phyloP scores from a whole-genome alignment of 2,888 invertebrate genomes.

The Beris morrisii region DNA sequence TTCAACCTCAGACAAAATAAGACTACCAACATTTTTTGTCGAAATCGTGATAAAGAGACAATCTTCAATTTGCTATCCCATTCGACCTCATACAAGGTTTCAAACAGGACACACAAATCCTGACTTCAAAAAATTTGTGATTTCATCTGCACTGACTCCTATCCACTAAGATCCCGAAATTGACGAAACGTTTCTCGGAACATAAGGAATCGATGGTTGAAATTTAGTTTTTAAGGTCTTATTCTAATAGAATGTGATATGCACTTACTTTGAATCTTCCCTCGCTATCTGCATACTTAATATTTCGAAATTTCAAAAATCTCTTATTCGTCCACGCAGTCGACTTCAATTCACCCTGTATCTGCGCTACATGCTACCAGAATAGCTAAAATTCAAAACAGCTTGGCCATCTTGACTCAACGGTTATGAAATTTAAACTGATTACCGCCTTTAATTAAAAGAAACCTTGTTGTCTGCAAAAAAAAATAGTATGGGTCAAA shows the following conservation, averaged over 20 bases:
- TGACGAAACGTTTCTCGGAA: background rate
- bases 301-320: conserved; percentile 30
- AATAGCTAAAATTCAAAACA: background rate
- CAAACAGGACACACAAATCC: conserved; percentile 2
- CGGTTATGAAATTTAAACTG: conserved; percentile 11
- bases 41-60: conserved; percentile 13
- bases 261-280: conserved; percentile 30
- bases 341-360: background rate
- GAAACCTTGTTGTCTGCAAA: conserved; percentile 15
- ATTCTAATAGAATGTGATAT: background rate
- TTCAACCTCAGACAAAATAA: background rate
- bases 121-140: conserved; percentile 1
- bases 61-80: conserved; percentile 4
- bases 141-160: conserved; percentile 2
- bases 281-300: conserved; percentile 24
- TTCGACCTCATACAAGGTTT: conserved; percentile 5
- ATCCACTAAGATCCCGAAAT: background rate
- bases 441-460: background rate
- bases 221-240: background rate
- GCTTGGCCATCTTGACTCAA: conserved; percentile 16
- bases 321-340: conserved; percentile 30
- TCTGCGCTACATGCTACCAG: background rate
- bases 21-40: conserved; percentile 15
- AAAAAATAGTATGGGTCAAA: too few species aligned
- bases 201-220: conserved; percentile 10